Evolutionary conservation across 2,888 invertebrate species (phyloP).

Genomic region (Callinectes sapidus): DNA sequence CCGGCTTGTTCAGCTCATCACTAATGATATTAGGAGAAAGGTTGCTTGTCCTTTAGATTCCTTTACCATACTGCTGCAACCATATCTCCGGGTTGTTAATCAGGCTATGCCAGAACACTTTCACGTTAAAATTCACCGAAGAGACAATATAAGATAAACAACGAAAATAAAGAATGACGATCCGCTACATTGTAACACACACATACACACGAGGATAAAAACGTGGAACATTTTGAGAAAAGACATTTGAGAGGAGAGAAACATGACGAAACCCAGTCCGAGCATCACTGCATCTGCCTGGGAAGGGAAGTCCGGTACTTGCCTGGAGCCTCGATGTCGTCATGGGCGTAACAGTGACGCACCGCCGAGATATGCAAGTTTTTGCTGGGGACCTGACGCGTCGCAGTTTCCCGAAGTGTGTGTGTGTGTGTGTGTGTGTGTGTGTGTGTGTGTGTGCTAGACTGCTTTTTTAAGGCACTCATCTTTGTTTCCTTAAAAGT

Average conservation of each 20-base stretch:
- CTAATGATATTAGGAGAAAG: neutral
- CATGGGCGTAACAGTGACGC: conserved; percentile 21
- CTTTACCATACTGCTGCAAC: neutral
- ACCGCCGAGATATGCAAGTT: neutral
- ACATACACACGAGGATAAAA: neutral
- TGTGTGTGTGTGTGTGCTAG: neutral
- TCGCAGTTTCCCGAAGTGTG: neutral
- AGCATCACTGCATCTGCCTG: neutral
- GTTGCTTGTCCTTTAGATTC: neutral
- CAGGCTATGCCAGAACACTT: neutral
- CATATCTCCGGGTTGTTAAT: neutral
- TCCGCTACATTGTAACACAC: neutral
- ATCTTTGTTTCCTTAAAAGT: neutral
- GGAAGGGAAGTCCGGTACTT: neutral
- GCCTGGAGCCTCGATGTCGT: neutral
- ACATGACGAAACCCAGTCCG: neutral
- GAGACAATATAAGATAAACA: neutral
- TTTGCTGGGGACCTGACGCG: neutral
- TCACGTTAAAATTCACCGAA: neutral
- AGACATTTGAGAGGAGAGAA: neutral
- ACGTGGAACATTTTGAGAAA: neutral
- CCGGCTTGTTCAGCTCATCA: neutral
- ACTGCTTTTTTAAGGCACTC: neutral
- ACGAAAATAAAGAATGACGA: neutral
- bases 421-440: neutral